Evolutionary conservation across 2,888 invertebrate species (phyloP), one percentile per base, ranked within the genome.

Genomic region (Brenthis hecate): DNA sequence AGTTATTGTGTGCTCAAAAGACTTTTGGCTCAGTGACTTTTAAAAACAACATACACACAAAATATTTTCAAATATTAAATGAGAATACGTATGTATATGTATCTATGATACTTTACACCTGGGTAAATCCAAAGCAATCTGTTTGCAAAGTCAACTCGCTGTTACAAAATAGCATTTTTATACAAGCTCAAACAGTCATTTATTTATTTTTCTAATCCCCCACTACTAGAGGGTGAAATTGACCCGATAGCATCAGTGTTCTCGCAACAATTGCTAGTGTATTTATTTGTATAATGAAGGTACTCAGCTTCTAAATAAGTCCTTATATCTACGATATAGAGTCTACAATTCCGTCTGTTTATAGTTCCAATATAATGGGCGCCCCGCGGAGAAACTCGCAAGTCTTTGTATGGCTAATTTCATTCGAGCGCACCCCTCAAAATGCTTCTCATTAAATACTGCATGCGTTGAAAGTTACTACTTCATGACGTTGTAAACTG

Each of bases 371-470:
- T 77, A 77, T 84, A 86, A 86, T 83, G 79, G 84, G 87, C 88
- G 78, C 83, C 87, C 87, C 84, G 86, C 75, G 57, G 88, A 68
- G 86, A 69, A 71, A 64, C 75, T 75, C 78, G 80, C 78, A 78
- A 80, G 81, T 80, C 85, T 81, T 87, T 86, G 85, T 86, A 78
- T 77, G 76, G 80, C 79, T 85, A 85, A 86, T 85, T 84, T 81
- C 79, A 79, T 79, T 80, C 76, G 74, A 72, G 72, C 74, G 78
- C 80, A 76, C 84, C 84, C 85, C 81, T 79, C 80, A 60, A 60
- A 69, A 72, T 73, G 81, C 78, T 78, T 76, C 85, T 85, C 84
- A 86, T 86, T 86, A 85, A 75, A 80, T 76, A 76, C 78, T 82
- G 79, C 80, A 76, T 74, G 74, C 54, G 78, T 64, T 71, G 74